phyloP scores from a whole-genome alignment of 1,140 invertebrate species.

The Sarcophaga peregrina region DNA sequence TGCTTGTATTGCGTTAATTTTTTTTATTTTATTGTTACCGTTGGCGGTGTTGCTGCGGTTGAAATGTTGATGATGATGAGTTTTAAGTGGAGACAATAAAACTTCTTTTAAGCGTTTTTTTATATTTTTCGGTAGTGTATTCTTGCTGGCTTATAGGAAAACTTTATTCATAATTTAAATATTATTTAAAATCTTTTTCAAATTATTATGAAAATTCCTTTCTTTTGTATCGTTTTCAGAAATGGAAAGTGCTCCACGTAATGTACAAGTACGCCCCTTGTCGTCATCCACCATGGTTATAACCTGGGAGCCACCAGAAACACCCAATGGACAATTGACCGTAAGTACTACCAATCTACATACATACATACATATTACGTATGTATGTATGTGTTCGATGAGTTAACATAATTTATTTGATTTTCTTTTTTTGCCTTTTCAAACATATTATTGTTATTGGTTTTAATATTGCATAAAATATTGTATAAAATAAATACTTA shows the following conservation, averaged over 20 bases:
- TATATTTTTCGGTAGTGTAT: too few species aligned
- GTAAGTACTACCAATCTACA: conserved; percentile 74
- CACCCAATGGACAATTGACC: conserved; percentile 95
- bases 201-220: background rate
- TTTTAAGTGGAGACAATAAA: background rate
- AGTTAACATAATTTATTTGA: too few species aligned
- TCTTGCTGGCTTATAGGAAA: too few species aligned
- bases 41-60: background rate
- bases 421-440: too few species aligned
- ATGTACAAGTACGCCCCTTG: conserved; percentile 91
- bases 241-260: conserved; percentile 92
- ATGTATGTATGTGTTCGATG: too few species aligned
- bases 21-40: too few species aligned
- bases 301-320: conserved; percentile 97
- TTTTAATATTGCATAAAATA: too few species aligned
- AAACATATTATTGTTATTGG: background rate
- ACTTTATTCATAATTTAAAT: too few species aligned
- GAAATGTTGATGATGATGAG: background rate
- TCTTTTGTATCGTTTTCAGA: conserved; percentile 70
- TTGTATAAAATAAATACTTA: background rate
- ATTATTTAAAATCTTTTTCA: too few species aligned
- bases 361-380: too few species aligned
- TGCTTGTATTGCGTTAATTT: too few species aligned
- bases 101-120: too few species aligned
- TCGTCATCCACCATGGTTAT: conserved; percentile 95